Base-by-base conservation (phyloP, 2,113 vertebrate genomes). In the Anhinga rufa region DNA sequence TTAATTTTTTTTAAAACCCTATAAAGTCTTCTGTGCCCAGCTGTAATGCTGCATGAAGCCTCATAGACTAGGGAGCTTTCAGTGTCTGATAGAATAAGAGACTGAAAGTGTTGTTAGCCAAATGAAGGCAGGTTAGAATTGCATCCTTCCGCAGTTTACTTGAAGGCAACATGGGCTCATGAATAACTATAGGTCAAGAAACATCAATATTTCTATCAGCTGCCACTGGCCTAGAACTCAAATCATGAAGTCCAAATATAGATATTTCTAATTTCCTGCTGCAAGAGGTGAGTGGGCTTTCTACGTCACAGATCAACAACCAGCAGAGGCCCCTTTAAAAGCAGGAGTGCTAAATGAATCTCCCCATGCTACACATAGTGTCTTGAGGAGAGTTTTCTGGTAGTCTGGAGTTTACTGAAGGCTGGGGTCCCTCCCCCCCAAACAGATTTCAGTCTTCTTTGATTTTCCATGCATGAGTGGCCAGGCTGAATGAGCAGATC, bases 401-500 rank as follows among this genome's bases (percentile, higher is more conserved):
- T 58, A 85, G 81, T 54, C 81, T 85, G 70, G 77, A 77, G 40
- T 46, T 71, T 75, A 62, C 31, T 48, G 57, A 76, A 79, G 25
- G 22, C 14, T 90, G 34, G 21, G 44, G 48, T 68, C 9, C 9
- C 29, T 31, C 14, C 25, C 17, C 42, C 54, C 36, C 13, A 18
- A 92, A 93, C 57, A 92, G 93, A 92, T 87, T 89, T 86, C 85
- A 72, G 16, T 80, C 81, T 64, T 71, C 92, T 94, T 93, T 70
- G 78, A 94, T 93, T 96, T 91, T 92, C 57, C 74, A 77, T 80
- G 91, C 91, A 51, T 1, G 20, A 95, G 61, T 19, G 14, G 66
- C 42, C 46, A 65, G 78, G 78, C 62, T 95, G 97, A 96, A 92
- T 32, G 89, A 97, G 82, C 58, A 90, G 84, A 95, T 97, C 96